Evolutionary conservation across 2,113 vertebrate species (phyloP).

Genomic region (Montifringilla adamsi): DNA sequence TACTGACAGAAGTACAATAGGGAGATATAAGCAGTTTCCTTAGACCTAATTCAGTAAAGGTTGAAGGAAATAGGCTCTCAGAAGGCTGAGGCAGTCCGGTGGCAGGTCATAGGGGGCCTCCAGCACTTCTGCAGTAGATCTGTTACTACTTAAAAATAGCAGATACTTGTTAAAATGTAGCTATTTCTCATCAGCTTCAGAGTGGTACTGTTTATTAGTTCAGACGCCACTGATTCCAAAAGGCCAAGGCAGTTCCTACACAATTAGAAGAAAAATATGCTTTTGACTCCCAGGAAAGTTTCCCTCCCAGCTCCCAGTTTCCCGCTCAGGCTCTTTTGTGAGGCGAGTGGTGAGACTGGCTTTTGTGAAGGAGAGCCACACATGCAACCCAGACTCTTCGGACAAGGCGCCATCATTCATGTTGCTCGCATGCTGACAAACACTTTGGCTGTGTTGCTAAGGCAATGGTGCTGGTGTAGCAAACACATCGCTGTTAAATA

Average conservation of each 20-base stretch:
- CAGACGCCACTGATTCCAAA: not conserved
- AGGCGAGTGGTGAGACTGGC: not conserved
- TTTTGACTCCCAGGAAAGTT: not conserved
- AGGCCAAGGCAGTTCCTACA: not conserved
- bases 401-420: constrained; percentile 20
- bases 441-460: constrained; percentile 31
- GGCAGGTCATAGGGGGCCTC: not conserved
- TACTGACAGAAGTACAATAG: not conserved
- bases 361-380: constrained; percentile 45
- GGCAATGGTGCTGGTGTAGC: not conserved
- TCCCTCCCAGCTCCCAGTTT: not conserved
- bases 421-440: constrained; percentile 8
- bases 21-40: not conserved
- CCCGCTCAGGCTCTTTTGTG: not conserved
- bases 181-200: not conserved
- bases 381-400: not conserved
- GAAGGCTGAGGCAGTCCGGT: not conserved
- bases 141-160: not conserved
- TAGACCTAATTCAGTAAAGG: not conserved
- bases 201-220: not conserved
- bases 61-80: not conserved
- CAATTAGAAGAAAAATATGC: constrained; percentile 16
- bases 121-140: not conserved
- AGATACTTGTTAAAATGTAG: not conserved
- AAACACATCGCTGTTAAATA: not conserved